Conservation (phyloP, 2,113 vertebrate genomes). For the Pungitius pungitius region DNA sequence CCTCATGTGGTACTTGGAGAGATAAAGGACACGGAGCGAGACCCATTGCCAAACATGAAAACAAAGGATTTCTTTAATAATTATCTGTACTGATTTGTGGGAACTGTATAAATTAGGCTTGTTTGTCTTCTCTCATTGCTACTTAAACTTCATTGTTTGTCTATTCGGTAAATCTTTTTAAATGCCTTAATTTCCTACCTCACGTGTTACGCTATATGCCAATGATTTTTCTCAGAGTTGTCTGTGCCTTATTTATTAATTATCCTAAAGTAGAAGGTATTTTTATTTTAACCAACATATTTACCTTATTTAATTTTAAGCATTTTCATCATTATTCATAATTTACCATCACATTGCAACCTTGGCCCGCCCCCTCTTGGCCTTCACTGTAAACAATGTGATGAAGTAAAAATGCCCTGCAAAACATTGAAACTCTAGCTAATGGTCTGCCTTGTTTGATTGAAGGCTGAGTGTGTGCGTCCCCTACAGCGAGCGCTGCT, state of each 20-base stretch:
- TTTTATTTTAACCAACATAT: not conserved
- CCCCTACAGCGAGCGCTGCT: constrained; percentile 70
- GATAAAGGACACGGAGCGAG: constrained; percentile 71
- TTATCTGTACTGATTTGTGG: constrained; percentile 31
- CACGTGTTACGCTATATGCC: not conserved
- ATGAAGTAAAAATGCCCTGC: constrained; percentile 40
- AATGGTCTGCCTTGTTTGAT: constrained; percentile 68
- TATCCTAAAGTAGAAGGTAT: not conserved
- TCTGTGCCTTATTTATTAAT: not conserved
- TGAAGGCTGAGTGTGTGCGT: constrained; percentile 65
- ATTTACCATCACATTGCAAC: not conserved
- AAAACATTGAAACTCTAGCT: constrained; percentile 50
- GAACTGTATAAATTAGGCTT: constrained; percentile 21
- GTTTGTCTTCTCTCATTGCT: not conserved
- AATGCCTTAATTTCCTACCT: not conserved
- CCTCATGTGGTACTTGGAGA: constrained; percentile 73
- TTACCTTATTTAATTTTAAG: constrained; percentile 18
- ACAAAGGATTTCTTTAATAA: constrained; percentile 56
- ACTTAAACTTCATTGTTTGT: not conserved
- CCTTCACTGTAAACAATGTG: constrained; percentile 42
- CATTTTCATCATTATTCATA: constrained; percentile 10
- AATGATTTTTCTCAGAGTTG: not conserved
- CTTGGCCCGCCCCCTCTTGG: constrained; percentile 17
- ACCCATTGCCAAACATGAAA: constrained; percentile 61
- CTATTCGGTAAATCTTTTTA: not conserved